Base-by-base conservation (phyloP, 2,888 invertebrate genomes). In the Arctia plantaginis region DNA sequence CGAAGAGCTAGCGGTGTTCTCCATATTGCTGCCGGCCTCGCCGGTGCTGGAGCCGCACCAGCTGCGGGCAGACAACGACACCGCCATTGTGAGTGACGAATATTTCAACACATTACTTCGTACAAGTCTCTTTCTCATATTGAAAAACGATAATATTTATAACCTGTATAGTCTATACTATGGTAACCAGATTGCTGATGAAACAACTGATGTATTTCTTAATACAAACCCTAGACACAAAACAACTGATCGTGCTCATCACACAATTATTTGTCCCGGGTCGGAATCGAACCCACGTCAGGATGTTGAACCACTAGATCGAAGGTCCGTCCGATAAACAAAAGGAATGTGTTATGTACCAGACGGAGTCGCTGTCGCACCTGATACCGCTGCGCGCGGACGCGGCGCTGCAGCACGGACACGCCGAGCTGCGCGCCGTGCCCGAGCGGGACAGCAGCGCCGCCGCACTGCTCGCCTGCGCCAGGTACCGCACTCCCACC, bases 21-120 rank as follows among this genome's bases (percentile, higher is more conserved):
- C 97, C 68, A 94, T 98, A 89, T 93, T 99, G 74, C 92, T 99
- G 80, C 98, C 98, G 0, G 99, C 99, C 66, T 97, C 98, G 10
- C 97, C 98, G 0, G 95, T 98, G 72, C 80, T 96, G 1, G 82
- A 78, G 33, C 47, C 91, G 18, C 87, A 91, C 0, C 95, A 96
- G 74, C 87, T 96, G 0, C 82, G 86, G 7, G 82, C 47, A 0
- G 85, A 81, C 0, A 92, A 92, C 67, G 84, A 86, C 33, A 89
- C 91, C 0, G 72, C 69, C 8, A 62, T 80, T 0, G 92, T 92
- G 65, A 90, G 79, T 80, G 59, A 47, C 35, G 10, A n/a, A n/a
- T 59, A 27, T 13, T n/a, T 62, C 15, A 30, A 30, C 7, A 27
- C 1, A 1, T 18, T 30, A 7, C 30, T 18, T 55, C 20, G 1